These are phyloP conservation scores for Trachelus troglodyta DNA, from an alignment of 2,888 invertebrate genomes.

Conservation along the genomic window DNA sequence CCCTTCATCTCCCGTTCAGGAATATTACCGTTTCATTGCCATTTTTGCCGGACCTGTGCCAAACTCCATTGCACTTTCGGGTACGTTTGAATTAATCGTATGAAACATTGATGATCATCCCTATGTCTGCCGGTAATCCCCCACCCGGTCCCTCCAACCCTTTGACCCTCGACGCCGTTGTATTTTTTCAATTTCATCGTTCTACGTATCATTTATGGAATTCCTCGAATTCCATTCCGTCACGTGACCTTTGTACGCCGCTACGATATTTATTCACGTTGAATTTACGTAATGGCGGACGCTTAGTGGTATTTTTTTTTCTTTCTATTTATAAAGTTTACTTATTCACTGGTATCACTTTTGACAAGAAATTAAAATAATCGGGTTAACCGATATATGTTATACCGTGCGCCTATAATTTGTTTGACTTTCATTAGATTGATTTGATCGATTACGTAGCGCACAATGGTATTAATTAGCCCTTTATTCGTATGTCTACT, in stretches of 20 bases:
- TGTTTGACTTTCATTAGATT: background rate
- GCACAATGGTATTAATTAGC: background rate
- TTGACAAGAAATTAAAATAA: background rate
- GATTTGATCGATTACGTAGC: background rate
- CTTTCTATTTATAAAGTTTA: background rate
- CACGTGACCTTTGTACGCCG: background rate
- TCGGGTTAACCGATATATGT: background rate
- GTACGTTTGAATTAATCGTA: slow-evolving; percentile 3
- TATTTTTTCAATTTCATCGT: background rate
- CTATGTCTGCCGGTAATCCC: background rate
- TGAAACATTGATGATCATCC: background rate
- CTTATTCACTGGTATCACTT: background rate
- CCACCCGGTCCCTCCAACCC: background rate
- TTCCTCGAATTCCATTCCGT: background rate
- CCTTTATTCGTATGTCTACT: background rate
- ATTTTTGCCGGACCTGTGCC: background rate
- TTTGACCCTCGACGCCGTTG: background rate
- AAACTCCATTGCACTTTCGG: background rate
- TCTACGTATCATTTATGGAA: background rate
- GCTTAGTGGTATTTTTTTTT: background rate
- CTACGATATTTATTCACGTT: background rate
- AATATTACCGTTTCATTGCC: background rate
- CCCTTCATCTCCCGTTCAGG: background rate
- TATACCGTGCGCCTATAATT: background rate
- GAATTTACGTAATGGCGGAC: background rate